Conservation (phyloP, 1,140 invertebrate genomes). For the Achroia grisella region DNA sequence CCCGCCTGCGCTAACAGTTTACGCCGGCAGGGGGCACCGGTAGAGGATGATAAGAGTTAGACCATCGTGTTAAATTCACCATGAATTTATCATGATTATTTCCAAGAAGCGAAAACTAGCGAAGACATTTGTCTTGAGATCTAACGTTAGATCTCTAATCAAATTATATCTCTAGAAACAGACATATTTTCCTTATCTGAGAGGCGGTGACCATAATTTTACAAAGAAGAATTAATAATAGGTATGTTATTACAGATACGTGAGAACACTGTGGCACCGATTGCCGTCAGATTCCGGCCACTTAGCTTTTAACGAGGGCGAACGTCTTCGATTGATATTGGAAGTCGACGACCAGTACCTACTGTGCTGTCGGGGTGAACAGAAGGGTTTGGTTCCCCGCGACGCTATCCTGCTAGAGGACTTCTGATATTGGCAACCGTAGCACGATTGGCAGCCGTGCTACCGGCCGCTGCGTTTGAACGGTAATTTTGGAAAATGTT, state of each 20-base stretch:
- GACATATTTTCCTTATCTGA: too few species aligned
- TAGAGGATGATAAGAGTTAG: too few species aligned
- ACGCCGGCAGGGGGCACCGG: too few species aligned
- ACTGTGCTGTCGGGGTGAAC: constrained; percentile 83
- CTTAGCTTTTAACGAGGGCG: constrained; percentile 85
- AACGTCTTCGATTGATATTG: constrained; percentile 81
- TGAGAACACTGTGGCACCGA: constrained; percentile 82
- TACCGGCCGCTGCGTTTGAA: constrained; percentile 48
- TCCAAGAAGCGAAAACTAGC: too few species aligned
- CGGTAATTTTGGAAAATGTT: constrained; percentile 9
- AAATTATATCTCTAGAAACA: too few species aligned
- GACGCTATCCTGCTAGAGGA: constrained; percentile 78
- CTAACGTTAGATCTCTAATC: too few species aligned
- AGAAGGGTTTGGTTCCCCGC: constrained; percentile 84
- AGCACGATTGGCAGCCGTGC: constrained; percentile 56
- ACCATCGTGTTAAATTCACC: too few species aligned
- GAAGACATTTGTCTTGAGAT: too few species aligned
- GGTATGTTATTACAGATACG: constrained; percentile 76
- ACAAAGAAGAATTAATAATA: too few species aligned
- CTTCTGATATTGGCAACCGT: constrained; percentile 62
- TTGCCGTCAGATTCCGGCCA: constrained; percentile 84
- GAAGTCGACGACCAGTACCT: constrained; percentile 86
- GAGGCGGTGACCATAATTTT: too few species aligned
- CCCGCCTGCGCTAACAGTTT: too few species aligned
- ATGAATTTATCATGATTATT: too few species aligned